A percentile compares a stretch with the other conserved stretches of the same genome.
These are phyloP conservation scores for Ferrisia virgata DNA, from an alignment of 2,888 invertebrate species.

Conservation along the genomic window DNA sequence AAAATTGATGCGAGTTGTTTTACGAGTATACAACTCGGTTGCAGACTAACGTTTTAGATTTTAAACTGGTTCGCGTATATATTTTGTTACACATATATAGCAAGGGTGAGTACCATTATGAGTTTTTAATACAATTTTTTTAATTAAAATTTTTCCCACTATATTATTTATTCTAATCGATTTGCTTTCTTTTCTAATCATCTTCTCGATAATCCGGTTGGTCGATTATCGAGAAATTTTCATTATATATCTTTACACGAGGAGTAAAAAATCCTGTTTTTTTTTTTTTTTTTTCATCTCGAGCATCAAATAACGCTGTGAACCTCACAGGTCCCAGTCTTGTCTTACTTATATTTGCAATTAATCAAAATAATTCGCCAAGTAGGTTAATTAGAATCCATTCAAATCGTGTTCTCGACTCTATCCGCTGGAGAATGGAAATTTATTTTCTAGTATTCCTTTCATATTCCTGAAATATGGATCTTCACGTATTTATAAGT, in stretches of 20 bases:
- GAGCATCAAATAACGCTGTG: neutral
- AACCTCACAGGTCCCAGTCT: too few relatives aligned
- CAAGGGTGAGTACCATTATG: neutral
- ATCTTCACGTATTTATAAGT: too few relatives aligned
- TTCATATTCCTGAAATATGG: too few relatives aligned
- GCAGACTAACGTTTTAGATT: neutral
- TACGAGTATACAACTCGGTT: neutral
- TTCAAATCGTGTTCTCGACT: neutral
- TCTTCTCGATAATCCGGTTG: neutral
- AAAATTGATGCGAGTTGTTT: constrained; percentile 1
- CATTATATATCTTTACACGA: neutral
- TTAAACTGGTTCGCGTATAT: neutral
- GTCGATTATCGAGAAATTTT: neutral
- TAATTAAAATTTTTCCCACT: neutral
- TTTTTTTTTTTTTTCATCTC: neutral
- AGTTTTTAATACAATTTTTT: neutral
- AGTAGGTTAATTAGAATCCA: neutral
- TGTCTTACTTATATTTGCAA: neutral
- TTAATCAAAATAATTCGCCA: neutral
- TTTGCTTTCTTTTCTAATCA: neutral
- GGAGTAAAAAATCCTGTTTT: neutral
- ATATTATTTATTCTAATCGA: too few relatives aligned
- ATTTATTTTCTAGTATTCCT: too few relatives aligned
- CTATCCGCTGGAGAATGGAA: too few relatives aligned
- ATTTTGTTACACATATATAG: neutral